These are phyloP conservation scores for Lasioglossum figueresi DNA, from an alignment of 2,888 invertebrate species.

Conservation along the genomic window DNA sequence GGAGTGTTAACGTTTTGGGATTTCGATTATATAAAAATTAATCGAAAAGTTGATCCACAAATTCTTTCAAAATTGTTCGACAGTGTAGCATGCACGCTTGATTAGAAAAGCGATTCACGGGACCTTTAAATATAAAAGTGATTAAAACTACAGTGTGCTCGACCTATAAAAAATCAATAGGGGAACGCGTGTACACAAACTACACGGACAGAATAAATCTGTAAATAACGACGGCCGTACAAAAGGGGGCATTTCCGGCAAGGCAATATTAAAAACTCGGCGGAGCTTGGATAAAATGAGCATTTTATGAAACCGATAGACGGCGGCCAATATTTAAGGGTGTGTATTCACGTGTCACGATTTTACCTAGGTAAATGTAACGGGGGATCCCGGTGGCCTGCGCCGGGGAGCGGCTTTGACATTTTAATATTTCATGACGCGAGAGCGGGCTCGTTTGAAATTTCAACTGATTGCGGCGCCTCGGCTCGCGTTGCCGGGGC, in stretches of 20 bases:
- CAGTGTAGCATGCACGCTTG: not conserved
- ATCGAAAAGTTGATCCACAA: too few species aligned
- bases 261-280: not conserved
- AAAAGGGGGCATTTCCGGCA: not conserved
- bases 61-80: not conserved
- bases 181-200: not conserved
- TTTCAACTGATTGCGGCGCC: conserved; percentile 9
- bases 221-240: not conserved
- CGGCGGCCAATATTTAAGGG: not conserved
- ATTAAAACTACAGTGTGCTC: not conserved
- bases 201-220: not conserved
- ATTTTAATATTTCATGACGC: not conserved
- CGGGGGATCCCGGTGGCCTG: not conserved
- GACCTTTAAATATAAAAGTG: not conserved
- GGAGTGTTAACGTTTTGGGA: not conserved
- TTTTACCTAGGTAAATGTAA: not conserved
- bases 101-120: not conserved
- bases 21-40: too few species aligned
- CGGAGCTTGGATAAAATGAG: not conserved
- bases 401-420: not conserved
- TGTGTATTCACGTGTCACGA: not conserved
- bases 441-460: not conserved
- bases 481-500: conserved; percentile 3
- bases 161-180: not conserved
- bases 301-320: not conserved